phyloP scores from a whole-genome alignment of 2,797 vertebrate genomes.

The Neostethus bicornis region DNA sequence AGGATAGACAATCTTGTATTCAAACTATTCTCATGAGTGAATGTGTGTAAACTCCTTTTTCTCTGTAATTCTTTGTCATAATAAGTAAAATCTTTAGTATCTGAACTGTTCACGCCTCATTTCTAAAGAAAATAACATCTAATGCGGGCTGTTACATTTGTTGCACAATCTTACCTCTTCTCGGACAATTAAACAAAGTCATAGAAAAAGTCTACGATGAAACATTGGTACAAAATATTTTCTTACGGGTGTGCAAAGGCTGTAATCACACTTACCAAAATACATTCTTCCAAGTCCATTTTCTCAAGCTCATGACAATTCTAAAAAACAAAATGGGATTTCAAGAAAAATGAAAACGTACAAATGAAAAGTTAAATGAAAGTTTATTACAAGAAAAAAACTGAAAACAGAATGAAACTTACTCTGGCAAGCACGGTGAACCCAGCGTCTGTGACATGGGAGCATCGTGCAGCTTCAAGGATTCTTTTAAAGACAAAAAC shows the following conservation, averaged over 20 bases:
- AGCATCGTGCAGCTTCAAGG: slow-evolving; percentile 91
- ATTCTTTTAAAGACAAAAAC: slow-evolving; percentile 79
- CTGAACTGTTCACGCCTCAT: slow-evolving; percentile 1
- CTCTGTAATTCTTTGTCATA: slow-evolving; percentile 14
- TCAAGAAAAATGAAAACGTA: neutral
- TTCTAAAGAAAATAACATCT: slow-evolving; percentile 7
- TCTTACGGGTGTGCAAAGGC: slow-evolving; percentile 3
- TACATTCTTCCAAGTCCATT: slow-evolving; percentile 95
- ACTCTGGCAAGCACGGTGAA: slow-evolving; percentile 91
- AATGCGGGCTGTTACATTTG: slow-evolving; percentile 11
- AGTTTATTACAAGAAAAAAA: slow-evolving; percentile 11
- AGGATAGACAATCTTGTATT: slow-evolving; percentile 38
- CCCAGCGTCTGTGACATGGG: slow-evolving; percentile 90
- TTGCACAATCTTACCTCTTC: slow-evolving; percentile 11
- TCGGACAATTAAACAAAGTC: slow-evolving; percentile 6
- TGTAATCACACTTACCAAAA: slow-evolving; percentile 83
- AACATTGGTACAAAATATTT: neutral
- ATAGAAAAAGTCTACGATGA: slow-evolving; percentile 7
- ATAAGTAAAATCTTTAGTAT: slow-evolving; percentile 10
- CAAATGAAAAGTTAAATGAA: slow-evolving; percentile 6
- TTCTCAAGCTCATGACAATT: slow-evolving; percentile 95
- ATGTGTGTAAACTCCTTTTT: neutral
- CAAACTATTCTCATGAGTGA: slow-evolving; percentile 22
- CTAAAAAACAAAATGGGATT: slow-evolving; percentile 59
- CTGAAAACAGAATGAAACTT: slow-evolving; percentile 51